Evolutionary conservation across 1,140 invertebrate genomes (phyloP).

Genomic region (Thaumatotibia leucotreta): DNA sequence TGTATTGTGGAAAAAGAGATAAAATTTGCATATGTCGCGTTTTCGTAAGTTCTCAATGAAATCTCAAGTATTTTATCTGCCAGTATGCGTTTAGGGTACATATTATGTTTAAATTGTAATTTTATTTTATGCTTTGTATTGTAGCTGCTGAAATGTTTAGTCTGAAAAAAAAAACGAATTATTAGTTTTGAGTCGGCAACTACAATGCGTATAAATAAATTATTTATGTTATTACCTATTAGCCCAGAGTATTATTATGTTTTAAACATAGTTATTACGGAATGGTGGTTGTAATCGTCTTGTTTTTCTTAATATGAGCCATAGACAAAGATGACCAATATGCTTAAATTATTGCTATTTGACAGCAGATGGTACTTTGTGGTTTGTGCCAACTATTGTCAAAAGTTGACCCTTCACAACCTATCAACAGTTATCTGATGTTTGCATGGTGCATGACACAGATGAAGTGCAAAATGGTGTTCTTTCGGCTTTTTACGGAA

Average conservation of each 20-base stretch:
- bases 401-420: no score
- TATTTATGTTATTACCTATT: slow-evolving; percentile 16
- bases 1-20: no score
- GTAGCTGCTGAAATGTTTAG: background rate
- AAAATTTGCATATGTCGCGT: background rate
- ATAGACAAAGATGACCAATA: no score
- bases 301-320: slow-evolving; percentile 5
- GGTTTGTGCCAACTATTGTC: no score
- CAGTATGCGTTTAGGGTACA: background rate
- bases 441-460: no score
- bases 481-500: no score
- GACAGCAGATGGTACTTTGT: no score
- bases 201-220: slow-evolving; percentile 6
- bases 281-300: background rate
- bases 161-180: background rate
- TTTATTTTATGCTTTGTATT: slow-evolving; percentile 20
- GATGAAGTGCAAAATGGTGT: no score
- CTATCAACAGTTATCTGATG: no score
- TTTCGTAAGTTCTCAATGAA: background rate
- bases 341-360: no score
- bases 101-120: slow-evolving; percentile 24
- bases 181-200: background rate
- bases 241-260: slow-evolving; percentile 33
- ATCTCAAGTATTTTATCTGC: background rate
- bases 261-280: slow-evolving; percentile 21